phyloP scores from a whole-genome alignment of 1,140 invertebrate genomes.

The Coenobita brevimanus region DNA sequence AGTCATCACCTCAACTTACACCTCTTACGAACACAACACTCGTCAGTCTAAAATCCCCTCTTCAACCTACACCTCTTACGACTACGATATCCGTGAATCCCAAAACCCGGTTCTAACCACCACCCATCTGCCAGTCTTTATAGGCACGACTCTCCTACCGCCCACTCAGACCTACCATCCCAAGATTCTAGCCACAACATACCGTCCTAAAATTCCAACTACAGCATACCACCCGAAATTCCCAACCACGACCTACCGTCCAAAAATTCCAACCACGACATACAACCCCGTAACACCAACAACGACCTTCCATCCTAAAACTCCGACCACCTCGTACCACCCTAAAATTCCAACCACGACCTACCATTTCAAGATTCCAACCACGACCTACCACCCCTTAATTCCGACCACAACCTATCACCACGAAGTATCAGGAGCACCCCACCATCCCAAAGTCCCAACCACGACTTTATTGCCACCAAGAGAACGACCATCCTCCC shows the following conservation, averaged over 20 bases:
- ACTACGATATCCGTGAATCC: no score
- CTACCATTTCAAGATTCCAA: neutral
- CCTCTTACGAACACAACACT: no score
- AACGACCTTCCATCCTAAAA: neutral
- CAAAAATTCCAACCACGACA: neutral
- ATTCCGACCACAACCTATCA: constrained; percentile 1
- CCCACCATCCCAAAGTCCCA: neutral
- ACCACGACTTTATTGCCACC: neutral
- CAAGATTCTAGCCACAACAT: no score
- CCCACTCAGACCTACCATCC: no score
- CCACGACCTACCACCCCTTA: neutral
- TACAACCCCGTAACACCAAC: neutral
- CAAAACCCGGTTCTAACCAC: no score
- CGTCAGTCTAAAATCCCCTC: no score
- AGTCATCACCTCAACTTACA: no score
- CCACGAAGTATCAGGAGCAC: no score
- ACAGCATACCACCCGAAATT: neutral
- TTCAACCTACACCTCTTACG: no score
- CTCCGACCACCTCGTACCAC: neutral
- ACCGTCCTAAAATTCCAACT: no score
- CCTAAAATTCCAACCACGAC: neutral
- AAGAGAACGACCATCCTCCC: neutral
- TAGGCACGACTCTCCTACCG: no score
- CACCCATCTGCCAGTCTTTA: no score
- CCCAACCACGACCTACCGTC: neutral